Percentiles rank a stretch among this genome's conserved stretches.
phyloP scores from a whole-genome alignment of 2,797 vertebrate genomes.

The Eidolon dupreanum region DNA sequence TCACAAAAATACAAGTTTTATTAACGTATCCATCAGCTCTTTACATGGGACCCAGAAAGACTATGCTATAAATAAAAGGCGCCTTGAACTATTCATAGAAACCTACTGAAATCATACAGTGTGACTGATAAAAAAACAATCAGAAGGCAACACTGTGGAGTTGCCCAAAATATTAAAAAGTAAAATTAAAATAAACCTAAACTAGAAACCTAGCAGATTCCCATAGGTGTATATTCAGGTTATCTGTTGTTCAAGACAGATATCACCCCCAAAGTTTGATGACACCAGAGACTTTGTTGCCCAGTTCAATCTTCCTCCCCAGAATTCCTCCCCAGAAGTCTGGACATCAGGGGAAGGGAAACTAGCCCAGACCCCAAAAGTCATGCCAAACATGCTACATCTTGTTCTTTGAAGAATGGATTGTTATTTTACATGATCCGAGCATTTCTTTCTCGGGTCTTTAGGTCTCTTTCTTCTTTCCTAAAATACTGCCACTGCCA shows the following conservation, averaged over 20 bases:
- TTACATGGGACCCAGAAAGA: neutral
- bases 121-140: neutral
- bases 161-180: neutral
- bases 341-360: neutral
- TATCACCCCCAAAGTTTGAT: neutral
- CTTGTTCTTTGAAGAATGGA: neutral
- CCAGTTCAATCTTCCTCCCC: neutral
- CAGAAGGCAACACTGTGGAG: neutral
- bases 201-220: neutral
- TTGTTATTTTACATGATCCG: neutral
- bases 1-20: neutral
- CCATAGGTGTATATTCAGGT: neutral
- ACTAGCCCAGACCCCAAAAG: neutral
- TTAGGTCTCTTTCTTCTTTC: neutral
- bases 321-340: neutral
- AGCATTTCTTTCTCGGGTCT: neutral
- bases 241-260: neutral
- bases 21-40: neutral
- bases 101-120: neutral
- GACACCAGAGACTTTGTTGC: neutral
- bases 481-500: neutral
- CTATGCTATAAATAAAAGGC: neutral
- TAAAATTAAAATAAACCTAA: neutral
- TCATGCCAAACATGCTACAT: neutral
- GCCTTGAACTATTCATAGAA: neutral